Base-by-base conservation (phyloP, 2,888 invertebrate genomes). In the Byasa hedistus region DNA sequence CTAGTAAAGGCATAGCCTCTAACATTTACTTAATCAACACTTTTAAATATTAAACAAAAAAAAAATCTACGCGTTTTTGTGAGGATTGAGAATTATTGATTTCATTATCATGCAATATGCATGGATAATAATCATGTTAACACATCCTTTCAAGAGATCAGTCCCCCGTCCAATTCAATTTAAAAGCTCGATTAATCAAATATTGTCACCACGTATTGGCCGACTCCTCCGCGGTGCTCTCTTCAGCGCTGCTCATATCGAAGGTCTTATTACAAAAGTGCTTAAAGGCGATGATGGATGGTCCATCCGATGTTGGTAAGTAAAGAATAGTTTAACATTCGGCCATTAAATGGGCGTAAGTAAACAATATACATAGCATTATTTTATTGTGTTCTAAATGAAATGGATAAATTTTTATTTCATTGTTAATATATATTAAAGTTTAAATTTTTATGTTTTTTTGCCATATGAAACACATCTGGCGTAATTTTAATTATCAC, bases 241-340 rank as follows among this genome's bases (percentile, higher is more conserved):
- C 71, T 71, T 73, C 71, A 72, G 73, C 70, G 72, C 73, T 75
- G 77, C 76, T 78, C 76, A 72, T 76, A 81, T 81, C 82, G 78
- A 75, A 79, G 78, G 75, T 79, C 77, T 80, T 81, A 82, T 83
- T 79, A 75, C 78, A 73, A 76, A 54, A 70, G 27, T 76, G 72
- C 75, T 73, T 80, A 80, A 75, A 76, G 76, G 73, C 72, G 75
- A 84, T 84, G 83, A 82, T 84, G 77, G 80, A 84, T 82, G 79
- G 79, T 75, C 77, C 73, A 65, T 72, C 68, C 70, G 69, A 72
- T 66, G 59, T 67, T 71, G 69, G 65, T 72, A 39, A 54, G 68
- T 52, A 24, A 36, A 72, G 70, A 64, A 61, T 57, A 70, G 57
- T 62, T 54, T 17, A 60, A n/a, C 5, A 15, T 52, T 51, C 8